Evolutionary conservation across 2,888 invertebrate species (phyloP).

Genomic region (Camptogramma bilineatum): DNA sequence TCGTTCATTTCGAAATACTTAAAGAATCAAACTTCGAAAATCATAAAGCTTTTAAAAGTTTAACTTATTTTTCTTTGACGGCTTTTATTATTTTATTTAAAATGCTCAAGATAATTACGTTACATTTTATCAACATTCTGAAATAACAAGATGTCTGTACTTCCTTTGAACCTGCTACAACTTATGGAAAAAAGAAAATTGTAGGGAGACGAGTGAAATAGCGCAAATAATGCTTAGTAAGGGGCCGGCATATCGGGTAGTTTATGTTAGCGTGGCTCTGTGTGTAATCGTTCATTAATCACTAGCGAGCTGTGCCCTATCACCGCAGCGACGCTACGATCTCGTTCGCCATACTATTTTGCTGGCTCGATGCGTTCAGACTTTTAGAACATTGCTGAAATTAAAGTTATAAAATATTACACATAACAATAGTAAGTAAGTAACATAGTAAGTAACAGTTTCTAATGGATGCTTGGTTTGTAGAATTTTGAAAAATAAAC

Average conservation of each 20-base stretch:
- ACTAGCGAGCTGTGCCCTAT: conserved; percentile 73
- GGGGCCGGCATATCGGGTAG: conserved; percentile 69
- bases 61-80: neutral
- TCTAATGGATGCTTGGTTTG: neutral
- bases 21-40: neutral
- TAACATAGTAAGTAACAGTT: neutral
- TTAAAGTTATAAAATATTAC: conserved; percentile 23
- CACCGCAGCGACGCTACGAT: conserved; percentile 83
- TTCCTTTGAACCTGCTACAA: neutral
- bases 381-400: conserved; percentile 84
- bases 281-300: conserved; percentile 77
- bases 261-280: conserved; percentile 67
- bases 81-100: too few relatives aligned
- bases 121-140: neutral
- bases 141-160: neutral
- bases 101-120: neutral
- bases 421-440: neutral
- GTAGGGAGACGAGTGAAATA: conserved; percentile 3
- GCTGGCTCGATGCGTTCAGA: conserved; percentile 80
- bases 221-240: conserved; percentile 35
- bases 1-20: neutral
- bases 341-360: conserved; percentile 83
- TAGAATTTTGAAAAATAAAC: neutral
- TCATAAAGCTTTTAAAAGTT: neutral
- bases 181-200: conserved; percentile 8